Evolutionary conservation across 2,797 vertebrate genomes (phyloP), one percentile per base, ranked within the genome.

Genomic region (Nasua narica): DNA sequence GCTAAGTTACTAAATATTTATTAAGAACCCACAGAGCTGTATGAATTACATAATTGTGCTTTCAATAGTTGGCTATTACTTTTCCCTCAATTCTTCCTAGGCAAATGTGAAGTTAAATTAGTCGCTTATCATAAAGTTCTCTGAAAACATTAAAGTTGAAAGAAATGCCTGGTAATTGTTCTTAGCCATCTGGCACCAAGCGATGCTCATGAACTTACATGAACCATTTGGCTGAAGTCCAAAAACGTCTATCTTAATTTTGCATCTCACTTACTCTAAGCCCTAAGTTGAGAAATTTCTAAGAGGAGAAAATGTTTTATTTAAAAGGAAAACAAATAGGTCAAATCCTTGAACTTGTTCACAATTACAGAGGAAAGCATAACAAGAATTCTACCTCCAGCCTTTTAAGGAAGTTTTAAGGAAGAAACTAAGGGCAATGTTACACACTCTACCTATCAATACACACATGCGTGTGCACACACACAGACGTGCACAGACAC

Each of bases 161-260:
- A 94, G 95, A 96, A 97, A 90, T 70, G 90, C 77, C 96, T 74
- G 93, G 93, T 97, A 96, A 98, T 97, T 96, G 92, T 94, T 96
- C 95, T 79, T 83, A 94, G 93, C 97, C 96, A 94, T 98, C 97
- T 97, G 97, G 96, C 87, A 92, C 72, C 89, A 87, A 97, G 93
- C 23, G n/a, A 95, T 56, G 93, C 79, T 96, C 93, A 40, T 92
- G 96, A 96, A 98, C 96, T 96, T 92, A 83, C 40, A 96, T 77
- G 93, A 97, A 97, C 96, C 94, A 94, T 93, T 96, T 97, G 97
- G 95, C 88, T 94, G 86, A 95, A 94, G 86, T 97, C 94, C 94
- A 97, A 97, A 95, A 95, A 70, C 0, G 50, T 95, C 87, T 90
- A 67, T 96, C 93, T 97, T 90, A 87, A 97, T 97, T 97, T 96